These are phyloP conservation scores for Orientallactaga bullata DNA, from an alignment of 2,113 vertebrate species.

Conservation along the genomic window DNA sequence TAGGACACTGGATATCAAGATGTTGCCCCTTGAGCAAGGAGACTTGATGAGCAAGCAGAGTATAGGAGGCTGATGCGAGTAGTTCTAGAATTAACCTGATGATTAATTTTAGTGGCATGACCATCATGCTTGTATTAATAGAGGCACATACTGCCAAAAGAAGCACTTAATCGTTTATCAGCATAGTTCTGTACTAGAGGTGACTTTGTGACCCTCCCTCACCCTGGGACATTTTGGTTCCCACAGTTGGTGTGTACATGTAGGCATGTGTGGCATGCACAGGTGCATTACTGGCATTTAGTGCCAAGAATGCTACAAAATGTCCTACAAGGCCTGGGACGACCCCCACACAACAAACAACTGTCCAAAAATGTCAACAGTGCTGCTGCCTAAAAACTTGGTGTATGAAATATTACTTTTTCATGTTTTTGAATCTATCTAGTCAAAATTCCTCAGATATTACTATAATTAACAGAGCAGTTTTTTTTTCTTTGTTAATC, in stretches of 20 bases:
- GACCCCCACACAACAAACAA: background rate
- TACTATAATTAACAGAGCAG: background rate
- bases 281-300: background rate
- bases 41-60: background rate
- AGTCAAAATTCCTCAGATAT: slow-evolving; percentile 23
- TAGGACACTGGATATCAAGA: background rate
- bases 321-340: background rate
- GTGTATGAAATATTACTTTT: slow-evolving; percentile 20
- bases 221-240: background rate
- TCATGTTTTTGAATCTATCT: slow-evolving; percentile 18
- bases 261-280: background rate
- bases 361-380: background rate
- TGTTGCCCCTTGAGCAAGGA: background rate
- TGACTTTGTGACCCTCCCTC: background rate
- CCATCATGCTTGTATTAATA: slow-evolving; percentile 40
- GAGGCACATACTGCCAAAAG: background rate
- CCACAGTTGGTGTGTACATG: background rate
- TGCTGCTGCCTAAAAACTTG: background rate
- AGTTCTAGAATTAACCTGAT: slow-evolving; percentile 54
- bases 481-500: slow-evolving; percentile 43
- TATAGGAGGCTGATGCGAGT: background rate
- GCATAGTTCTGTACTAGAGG: background rate
- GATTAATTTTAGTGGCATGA: slow-evolving; percentile 31
- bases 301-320: background rate
- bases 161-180: background rate